Conservation (phyloP, 2,113 vertebrate genomes). For the Cercopithecus mona region DNA sequence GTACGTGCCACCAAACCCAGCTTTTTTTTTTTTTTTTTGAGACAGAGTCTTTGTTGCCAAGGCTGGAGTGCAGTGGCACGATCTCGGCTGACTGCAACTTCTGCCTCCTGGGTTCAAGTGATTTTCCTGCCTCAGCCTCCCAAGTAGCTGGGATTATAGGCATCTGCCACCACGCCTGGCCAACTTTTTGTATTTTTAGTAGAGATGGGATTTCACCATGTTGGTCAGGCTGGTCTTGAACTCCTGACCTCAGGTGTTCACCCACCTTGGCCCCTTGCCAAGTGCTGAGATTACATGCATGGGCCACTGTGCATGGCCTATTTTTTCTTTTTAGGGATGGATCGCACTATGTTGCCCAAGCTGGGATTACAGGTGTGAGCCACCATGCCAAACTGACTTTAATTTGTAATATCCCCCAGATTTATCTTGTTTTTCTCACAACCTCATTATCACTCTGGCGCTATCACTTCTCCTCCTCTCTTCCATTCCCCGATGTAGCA, state of each 20-base stretch:
- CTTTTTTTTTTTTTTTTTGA: neutral
- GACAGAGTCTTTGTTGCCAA: neutral
- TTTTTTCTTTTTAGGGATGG: no score
- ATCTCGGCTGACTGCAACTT: neutral
- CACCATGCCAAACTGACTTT: neutral
- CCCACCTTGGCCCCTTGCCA: no score
- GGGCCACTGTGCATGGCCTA: no score
- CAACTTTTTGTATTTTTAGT: no score
- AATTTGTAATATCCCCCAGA: neutral
- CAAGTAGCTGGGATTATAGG: neutral
- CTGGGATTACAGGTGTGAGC: no score
- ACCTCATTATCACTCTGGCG: neutral
- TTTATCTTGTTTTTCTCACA: neutral
- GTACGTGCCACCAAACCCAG: neutral
- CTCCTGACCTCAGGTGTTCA: no score
- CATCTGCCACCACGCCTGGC: fast-evolving
- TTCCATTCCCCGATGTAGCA: neutral
- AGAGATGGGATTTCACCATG: no score
- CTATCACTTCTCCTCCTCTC: neutral
- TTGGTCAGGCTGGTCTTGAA: no score
- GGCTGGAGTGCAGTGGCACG: neutral
- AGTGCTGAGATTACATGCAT: no score
- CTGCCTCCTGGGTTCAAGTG: neutral
- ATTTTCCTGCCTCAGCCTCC: neutral
- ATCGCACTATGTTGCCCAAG: no score